Evolutionary conservation across 2,888 invertebrate species (phyloP).

Genomic region (Drosophila demipolita): DNA sequence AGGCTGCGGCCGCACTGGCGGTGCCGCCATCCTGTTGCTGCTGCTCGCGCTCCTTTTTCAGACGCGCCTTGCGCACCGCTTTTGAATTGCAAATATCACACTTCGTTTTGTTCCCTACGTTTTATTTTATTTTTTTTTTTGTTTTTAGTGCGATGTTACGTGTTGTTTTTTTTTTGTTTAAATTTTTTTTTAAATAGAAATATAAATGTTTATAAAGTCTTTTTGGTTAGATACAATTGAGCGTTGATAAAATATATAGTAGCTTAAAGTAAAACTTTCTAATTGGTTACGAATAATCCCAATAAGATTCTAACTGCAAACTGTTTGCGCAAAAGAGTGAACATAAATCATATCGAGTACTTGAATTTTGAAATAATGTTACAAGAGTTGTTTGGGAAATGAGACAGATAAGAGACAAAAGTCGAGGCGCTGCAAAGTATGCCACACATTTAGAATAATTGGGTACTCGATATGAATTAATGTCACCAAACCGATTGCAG

Average conservation of each 20-base stretch:
- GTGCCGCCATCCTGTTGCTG: slow-evolving; percentile 85
- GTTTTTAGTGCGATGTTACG: slow-evolving; percentile 35
- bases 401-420: slow-evolving; percentile 18
- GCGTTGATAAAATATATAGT: slow-evolving; percentile 61
- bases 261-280: slow-evolving; percentile 46
- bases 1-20: slow-evolving; percentile 82
- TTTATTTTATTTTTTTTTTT: slow-evolving; percentile 43
- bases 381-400: slow-evolving; percentile 2
- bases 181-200: slow-evolving; percentile 65
- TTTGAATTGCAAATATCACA: slow-evolving; percentile 94
- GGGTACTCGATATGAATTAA: slow-evolving; percentile 38
- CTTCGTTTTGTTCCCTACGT: slow-evolving; percentile 94
- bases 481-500: slow-evolving; percentile 83
- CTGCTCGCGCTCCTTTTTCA: slow-evolving; percentile 88
- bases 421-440: slow-evolving; percentile 47
- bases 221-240: slow-evolving; percentile 76
- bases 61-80: slow-evolving; percentile 89
- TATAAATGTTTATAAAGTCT: slow-evolving; percentile 71
- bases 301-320: slow-evolving; percentile 67
- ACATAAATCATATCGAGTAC: slow-evolving; percentile 54
- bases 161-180: slow-evolving; percentile 41
- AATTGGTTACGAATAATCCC: slow-evolving; percentile 36
- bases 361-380: not conserved
- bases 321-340: slow-evolving; percentile 84
- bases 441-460: slow-evolving; percentile 14